Evolutionary conservation across 2,888 invertebrate species (phyloP).

Genomic region (Melinaea marsaeus): DNA sequence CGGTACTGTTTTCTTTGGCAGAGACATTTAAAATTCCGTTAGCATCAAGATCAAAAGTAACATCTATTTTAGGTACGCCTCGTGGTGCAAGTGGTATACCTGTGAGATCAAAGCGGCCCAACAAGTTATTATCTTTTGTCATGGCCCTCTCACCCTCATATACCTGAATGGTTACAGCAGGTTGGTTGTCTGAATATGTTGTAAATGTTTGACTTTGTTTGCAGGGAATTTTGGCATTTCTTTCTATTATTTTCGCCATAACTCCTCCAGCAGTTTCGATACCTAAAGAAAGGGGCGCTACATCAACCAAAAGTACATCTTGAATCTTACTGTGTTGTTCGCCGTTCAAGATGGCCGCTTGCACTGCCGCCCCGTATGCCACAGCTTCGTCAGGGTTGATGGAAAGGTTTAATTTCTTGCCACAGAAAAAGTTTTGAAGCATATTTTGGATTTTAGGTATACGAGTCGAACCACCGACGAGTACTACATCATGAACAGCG

Average conservation of each 20-base stretch:
- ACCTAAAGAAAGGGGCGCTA: conserved; percentile 82
- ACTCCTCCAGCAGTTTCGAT: conserved; percentile 89
- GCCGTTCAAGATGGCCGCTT: conserved; percentile 84
- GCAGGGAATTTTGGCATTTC: conserved; percentile 84
- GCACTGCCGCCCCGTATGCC: conserved; percentile 86
- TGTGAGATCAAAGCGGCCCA: conserved; percentile 81
- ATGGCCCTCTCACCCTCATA: conserved; percentile 88
- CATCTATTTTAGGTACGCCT: conserved; percentile 82
- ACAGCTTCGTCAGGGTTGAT: conserved; percentile 91
- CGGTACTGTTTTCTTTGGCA: conserved; percentile 83
- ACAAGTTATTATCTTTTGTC: conserved; percentile 86
- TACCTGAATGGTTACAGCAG: conserved; percentile 84
- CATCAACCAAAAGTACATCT: conserved; percentile 79
- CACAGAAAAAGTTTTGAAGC: conserved; percentile 86
- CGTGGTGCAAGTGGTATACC: conserved; percentile 84
- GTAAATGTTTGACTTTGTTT: conserved; percentile 86
- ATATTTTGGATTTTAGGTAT: conserved; percentile 88
- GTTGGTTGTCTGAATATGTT: conserved; percentile 89
- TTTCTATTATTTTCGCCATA: conserved; percentile 85
- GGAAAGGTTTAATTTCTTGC: conserved; percentile 83
- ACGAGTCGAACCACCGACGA: conserved; percentile 89
- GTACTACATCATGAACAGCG: conserved; percentile 86
- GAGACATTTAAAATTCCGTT: conserved; percentile 90
- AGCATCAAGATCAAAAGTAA: conserved; percentile 86
- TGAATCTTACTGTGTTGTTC: conserved; percentile 87